Base-by-base conservation (phyloP, 23 tunicate species). In the Botrylloides violaceus region DNA sequence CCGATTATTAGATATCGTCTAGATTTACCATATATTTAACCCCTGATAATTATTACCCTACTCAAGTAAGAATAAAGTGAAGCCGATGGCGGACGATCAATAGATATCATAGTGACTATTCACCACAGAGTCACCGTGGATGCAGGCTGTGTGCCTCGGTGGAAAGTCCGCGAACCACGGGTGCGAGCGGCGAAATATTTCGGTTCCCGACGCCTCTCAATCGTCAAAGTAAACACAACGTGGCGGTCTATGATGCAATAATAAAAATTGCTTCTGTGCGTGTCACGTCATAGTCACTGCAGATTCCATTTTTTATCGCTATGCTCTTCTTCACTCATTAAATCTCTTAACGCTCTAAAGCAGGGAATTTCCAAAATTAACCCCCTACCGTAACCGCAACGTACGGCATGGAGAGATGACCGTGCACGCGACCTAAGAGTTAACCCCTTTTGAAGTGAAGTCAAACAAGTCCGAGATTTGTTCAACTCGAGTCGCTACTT, bases 381-480 rank as follows among this genome's bases (percentile, higher is more conserved):
- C 53, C 53, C 53, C 12, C 53, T 7, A 15, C 9, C 53, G 53
- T 7, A 43, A 43, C 53, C 15, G 15, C 53, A 7, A 43, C 53
- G n/a, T n/a, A n/a, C n/a, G n/a, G n/a, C n/a, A n/a, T n/a, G n/a
- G n/a, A n/a, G n/a, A n/a, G n/a, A n/a, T n/a, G n/a, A n/a, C n/a
- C n/a, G n/a, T n/a, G n/a, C n/a, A n/a, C n/a, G n/a, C 12, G 53
- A 7, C 12, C 53, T 7, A 15, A 43, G 53, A 15, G 53, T 43
- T 43, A 43, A 43, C 53, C 53, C 9, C 15, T 15, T 43, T 43
- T 43, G 53, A 43, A 43, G 53, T 43, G 53, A 43, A 43, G 53
- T 43, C 53, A 43, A 43, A 43, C 53, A 43, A 43, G 53, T 43
- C 53, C 53, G 53, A 15, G 53, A 43, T 43, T 43, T 43, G 53